Evolutionary conservation across 2,113 vertebrate genomes (phyloP).

Genomic region (Brienomyrus brachyistius): DNA sequence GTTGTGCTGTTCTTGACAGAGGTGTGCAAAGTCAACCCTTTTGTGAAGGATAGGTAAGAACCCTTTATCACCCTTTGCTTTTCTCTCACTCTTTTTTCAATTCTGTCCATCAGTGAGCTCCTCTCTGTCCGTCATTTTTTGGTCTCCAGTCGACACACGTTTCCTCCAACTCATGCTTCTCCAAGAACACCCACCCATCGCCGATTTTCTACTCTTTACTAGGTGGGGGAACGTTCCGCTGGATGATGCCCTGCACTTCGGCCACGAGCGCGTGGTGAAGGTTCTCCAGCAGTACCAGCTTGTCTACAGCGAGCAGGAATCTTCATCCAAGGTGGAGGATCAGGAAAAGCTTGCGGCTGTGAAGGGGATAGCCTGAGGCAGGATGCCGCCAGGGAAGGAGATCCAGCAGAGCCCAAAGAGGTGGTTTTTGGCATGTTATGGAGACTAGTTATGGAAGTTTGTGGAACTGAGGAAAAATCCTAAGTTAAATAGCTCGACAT

Average conservation of each 20-base stretch:
- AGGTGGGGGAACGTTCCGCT: slow-evolving; percentile 78
- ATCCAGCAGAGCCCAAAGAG: neutral
- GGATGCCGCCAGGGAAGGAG: neutral
- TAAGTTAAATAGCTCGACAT: neutral
- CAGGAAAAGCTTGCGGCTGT: slow-evolving; percentile 54
- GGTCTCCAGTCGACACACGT: neutral
- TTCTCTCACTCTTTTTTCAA: neutral
- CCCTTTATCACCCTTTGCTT: neutral
- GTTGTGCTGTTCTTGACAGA: slow-evolving; percentile 74
- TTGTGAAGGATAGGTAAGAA: slow-evolving; percentile 70
- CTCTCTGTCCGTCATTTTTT: neutral
- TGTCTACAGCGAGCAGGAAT: slow-evolving; percentile 38
- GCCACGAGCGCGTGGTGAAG: slow-evolving; percentile 59
- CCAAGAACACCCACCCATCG: neutral
- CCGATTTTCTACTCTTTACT: slow-evolving; percentile 5
- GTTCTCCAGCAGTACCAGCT: slow-evolving; percentile 69
- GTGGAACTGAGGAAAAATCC: neutral
- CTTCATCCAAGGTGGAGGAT: slow-evolving; percentile 27
- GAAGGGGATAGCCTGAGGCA: slow-evolving; percentile 61
- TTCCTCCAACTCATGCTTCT: neutral
- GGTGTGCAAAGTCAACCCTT: slow-evolving; percentile 73
- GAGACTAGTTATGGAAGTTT: neutral
- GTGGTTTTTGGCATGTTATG: neutral
- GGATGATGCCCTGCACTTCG: slow-evolving; percentile 73
- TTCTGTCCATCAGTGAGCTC: neutral